Base-by-base conservation (phyloP, 2,113 vertebrate genomes). In the Corydoras sp. region DNA sequence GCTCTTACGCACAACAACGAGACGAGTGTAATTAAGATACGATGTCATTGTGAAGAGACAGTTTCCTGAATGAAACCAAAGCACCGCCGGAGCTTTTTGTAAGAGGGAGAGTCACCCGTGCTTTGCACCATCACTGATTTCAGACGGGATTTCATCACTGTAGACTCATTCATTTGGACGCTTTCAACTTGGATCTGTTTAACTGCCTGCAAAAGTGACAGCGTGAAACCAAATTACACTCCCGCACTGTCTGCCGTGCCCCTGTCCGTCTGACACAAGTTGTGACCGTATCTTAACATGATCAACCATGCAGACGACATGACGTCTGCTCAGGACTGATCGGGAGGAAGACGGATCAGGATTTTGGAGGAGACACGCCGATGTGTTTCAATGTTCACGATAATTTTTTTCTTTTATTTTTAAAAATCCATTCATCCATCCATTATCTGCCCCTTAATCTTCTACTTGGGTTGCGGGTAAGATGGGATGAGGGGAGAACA, bases 121-220 rank as follows among this genome's bases (percentile, higher is more conserved):
- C 60, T n/a, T 54, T 15, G 53, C 68, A 71, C 56, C 24, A 15
- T 71, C 59, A 30, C n/a, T 55, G 50, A 10, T 51, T 58, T 65
- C 6, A 71, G 43, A 48, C 10, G 9, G 18, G 58, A 24, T 65
- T 75, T 65, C 18, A 31, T 62, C 50, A 10, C 29, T 8, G 49
- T 30, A 59, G 54, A 59, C 8, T 74, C 49, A 62, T 49, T 13
- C 31, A 66, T 67, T 72, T 67, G 51, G 60, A 69, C 3, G 24
- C 18, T 31, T 63, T 58, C 58, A 72, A 67, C 43, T 14, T 15
- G 67, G 62, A 76, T 76, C 69, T 72, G 62, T 72, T 72, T 59
- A 58, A 56, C 24, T 11, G 53, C 43, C 51, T 14, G 54, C 9
- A 31, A 56, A 65, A 53, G 54, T 62, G n/a, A 68, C 10, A n/a